phyloP scores from a whole-genome alignment of 2,888 invertebrate species.

The Ptilodon capucinus region DNA sequence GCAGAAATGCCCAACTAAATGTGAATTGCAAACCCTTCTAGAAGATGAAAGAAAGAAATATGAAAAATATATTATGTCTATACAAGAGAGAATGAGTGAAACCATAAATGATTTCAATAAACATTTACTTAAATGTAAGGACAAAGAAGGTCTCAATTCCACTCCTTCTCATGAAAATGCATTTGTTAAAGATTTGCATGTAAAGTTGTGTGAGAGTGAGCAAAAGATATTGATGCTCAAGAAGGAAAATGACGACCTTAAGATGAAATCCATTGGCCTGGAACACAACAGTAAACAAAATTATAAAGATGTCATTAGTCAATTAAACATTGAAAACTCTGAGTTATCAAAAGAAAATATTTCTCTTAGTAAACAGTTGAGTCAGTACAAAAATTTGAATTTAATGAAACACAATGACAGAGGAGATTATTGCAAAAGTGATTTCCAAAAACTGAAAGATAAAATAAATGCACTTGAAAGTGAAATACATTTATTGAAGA shows the following conservation, averaged over 20 bases:
- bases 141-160: constrained; percentile 34
- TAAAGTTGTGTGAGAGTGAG: constrained; percentile 74
- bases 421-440: constrained; percentile 48
- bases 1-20: constrained; percentile 58
- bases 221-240: constrained; percentile 73
- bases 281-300: constrained; percentile 59
- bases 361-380: constrained; percentile 61
- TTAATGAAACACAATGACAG: constrained; percentile 45
- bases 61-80: constrained; percentile 60
- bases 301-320: constrained; percentile 69
- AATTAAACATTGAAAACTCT: constrained; percentile 71
- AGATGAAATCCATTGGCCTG: constrained; percentile 39
- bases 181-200: constrained; percentile 68
- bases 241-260: constrained; percentile 74
- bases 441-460: constrained; percentile 55
- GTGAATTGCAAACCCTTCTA: constrained; percentile 63
- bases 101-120: constrained; percentile 63
- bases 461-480: constrained; percentile 57
- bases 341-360: constrained; percentile 75
- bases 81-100: constrained; percentile 67
- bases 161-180: constrained; percentile 42
- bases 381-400: constrained; percentile 58
- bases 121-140: constrained; percentile 54
- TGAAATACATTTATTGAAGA: constrained; percentile 59
- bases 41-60: constrained; percentile 71